Percentiles rank a stretch among this genome's conserved stretches.
These are phyloP conservation scores for Sinhomidia bicolor DNA, from an alignment of 2,888 invertebrate species.

Conservation along the genomic window DNA sequence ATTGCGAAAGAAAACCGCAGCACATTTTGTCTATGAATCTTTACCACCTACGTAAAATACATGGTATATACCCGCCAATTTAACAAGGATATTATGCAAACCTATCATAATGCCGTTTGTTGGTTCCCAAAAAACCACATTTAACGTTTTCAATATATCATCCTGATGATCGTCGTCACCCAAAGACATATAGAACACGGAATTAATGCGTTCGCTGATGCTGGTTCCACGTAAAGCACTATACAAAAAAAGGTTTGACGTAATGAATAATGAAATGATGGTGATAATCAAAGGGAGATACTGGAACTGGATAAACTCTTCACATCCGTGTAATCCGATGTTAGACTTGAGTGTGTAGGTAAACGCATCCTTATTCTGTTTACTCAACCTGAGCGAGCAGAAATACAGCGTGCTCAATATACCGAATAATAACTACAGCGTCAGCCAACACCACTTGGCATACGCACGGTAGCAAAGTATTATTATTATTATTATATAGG, in stretches of 20 bases:
- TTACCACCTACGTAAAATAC: background rate
- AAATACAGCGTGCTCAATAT: background rate
- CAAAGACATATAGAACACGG: background rate
- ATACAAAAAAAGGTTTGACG: background rate
- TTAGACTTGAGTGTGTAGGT: background rate
- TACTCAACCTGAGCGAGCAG: slow-evolving; percentile 28
- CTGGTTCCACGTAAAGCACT: background rate
- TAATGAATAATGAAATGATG: slow-evolving; percentile 13
- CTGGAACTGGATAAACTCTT: slow-evolving; percentile 6
- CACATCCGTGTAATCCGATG: slow-evolving; percentile 21
- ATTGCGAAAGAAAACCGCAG: background rate
- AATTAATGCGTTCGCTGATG: background rate
- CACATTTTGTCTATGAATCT: slow-evolving; percentile 10
- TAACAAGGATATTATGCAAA: background rate
- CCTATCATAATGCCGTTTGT: no score
- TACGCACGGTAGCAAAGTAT: no score
- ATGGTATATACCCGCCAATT: background rate
- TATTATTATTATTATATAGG: no score
- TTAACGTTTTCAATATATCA: background rate
- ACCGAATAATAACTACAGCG: background rate
- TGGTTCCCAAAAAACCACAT: slow-evolving; percentile 25
- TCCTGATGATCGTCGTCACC: background rate
- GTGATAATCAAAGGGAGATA: slow-evolving; percentile 21
- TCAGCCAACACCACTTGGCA: background rate
- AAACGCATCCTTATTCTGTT: slow-evolving; percentile 27